Conservation (phyloP, 2,797 vertebrate genomes). For the Malacoraja senta region DNA sequence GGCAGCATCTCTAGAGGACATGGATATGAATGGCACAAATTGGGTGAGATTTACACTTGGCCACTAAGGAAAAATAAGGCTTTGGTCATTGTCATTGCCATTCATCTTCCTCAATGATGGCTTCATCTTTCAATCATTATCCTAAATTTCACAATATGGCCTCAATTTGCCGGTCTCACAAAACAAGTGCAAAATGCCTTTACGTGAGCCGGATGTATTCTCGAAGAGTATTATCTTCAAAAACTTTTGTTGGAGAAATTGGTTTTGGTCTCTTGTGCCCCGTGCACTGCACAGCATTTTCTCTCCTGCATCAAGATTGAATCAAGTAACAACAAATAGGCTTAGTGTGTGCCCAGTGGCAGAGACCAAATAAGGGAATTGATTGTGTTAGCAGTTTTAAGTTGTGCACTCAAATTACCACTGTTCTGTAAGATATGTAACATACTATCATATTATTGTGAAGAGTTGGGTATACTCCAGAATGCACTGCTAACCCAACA, state of each 20-base stretch:
- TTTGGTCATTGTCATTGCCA: neutral
- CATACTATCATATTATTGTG: neutral
- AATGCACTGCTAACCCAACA: neutral
- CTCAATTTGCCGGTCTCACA: neutral
- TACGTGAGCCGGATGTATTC: neutral
- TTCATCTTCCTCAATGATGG: neutral
- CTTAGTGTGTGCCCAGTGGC: neutral
- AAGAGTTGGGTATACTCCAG: neutral
- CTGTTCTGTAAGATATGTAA: neutral
- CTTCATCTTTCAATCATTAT: neutral
- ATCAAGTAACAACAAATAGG: neutral
- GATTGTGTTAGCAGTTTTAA: neutral
- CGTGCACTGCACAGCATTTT: neutral
- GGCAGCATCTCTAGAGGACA: too few relatives aligned
- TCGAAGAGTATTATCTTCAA: neutral
- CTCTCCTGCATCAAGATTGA: neutral
- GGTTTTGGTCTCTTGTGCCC: neutral
- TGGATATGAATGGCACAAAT: too few relatives aligned
- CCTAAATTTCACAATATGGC: neutral
- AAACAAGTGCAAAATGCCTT: neutral
- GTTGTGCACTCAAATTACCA: neutral
- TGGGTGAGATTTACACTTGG: neutral
- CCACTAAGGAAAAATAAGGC: neutral
- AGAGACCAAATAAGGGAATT: neutral
- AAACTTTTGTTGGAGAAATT: neutral